These are phyloP conservation scores for Apus apus DNA, from an alignment of 2,113 vertebrate genomes.

Conservation along the genomic window DNA sequence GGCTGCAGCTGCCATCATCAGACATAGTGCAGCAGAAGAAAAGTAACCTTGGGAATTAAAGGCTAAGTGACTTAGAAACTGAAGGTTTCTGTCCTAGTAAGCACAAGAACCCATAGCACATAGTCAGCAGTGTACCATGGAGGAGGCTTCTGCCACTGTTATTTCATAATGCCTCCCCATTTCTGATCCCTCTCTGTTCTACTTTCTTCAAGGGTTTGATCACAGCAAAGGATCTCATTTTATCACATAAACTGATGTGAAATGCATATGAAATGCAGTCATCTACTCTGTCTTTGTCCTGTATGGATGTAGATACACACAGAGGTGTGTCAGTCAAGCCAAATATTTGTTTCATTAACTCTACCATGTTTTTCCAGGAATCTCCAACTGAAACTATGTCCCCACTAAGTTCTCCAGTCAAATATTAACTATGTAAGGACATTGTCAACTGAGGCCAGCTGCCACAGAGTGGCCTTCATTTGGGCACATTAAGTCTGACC, in stretches of 20 bases:
- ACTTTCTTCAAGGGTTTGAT: neutral
- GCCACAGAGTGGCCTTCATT: neutral
- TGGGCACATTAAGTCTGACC: neutral
- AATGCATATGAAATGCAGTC: neutral
- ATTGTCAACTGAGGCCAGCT: neutral
- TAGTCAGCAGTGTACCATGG: neutral
- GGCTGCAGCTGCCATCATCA: fast-evolving
- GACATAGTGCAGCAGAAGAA: neutral
- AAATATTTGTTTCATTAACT: neutral
- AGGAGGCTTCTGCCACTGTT: neutral
- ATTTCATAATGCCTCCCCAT: fast-evolving
- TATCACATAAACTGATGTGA: neutral
- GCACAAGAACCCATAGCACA: neutral
- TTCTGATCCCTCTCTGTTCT: neutral
- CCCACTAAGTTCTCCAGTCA: neutral
- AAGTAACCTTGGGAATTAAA: neutral
- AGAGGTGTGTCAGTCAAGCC: neutral
- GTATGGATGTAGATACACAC: fast-evolving
- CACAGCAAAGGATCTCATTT: neutral
- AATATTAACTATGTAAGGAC: neutral
- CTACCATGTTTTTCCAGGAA: neutral
- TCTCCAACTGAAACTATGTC: neutral
- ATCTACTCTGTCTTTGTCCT: neutral
- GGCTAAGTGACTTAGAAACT: too few species aligned
- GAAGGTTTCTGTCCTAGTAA: neutral